Evolutionary conservation across 2,113 vertebrate species (phyloP).

Genomic region (Balaeniceps rex): DNA sequence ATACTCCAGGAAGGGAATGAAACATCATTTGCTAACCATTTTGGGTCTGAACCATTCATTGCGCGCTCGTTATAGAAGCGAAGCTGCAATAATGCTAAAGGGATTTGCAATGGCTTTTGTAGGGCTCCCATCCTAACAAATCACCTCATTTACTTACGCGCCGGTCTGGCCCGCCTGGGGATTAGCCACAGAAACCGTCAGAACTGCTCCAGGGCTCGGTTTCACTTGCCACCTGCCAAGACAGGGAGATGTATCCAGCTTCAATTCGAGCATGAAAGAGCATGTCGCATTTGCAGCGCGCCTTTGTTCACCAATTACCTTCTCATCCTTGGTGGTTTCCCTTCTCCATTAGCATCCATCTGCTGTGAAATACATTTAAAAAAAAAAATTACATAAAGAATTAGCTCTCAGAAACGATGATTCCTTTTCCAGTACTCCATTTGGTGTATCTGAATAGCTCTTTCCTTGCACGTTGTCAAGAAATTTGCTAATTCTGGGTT

Average conservation of each 20-base stretch:
- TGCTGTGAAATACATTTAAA: constrained; percentile 17
- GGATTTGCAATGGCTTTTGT: not conserved
- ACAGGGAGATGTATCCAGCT: constrained; percentile 23
- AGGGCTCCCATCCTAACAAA: not conserved
- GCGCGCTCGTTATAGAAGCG: not conserved
- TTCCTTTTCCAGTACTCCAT: not conserved
- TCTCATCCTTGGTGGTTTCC: constrained; percentile 25
- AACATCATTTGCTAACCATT: not conserved
- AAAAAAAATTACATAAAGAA: not conserved
- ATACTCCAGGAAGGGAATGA: not conserved
- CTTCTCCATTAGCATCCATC: not conserved
- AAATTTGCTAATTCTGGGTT: not conserved
- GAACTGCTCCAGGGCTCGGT: constrained; percentile 60
- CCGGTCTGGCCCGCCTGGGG: constrained; percentile 34
- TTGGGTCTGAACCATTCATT: not conserved
- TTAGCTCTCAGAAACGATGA: not conserved
- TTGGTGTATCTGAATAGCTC: not conserved
- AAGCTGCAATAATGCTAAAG: not conserved
- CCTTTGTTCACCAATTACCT: constrained; percentile 46
- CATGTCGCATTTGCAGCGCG: not conserved
- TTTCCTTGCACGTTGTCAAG: not conserved
- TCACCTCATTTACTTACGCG: constrained; percentile 54
- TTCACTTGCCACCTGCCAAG: constrained; percentile 58
- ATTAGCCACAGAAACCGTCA: constrained; percentile 74
- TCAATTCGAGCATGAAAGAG: not conserved